phyloP scores from a whole-genome alignment of 2,113 vertebrate genomes.

The Progne subis region DNA sequence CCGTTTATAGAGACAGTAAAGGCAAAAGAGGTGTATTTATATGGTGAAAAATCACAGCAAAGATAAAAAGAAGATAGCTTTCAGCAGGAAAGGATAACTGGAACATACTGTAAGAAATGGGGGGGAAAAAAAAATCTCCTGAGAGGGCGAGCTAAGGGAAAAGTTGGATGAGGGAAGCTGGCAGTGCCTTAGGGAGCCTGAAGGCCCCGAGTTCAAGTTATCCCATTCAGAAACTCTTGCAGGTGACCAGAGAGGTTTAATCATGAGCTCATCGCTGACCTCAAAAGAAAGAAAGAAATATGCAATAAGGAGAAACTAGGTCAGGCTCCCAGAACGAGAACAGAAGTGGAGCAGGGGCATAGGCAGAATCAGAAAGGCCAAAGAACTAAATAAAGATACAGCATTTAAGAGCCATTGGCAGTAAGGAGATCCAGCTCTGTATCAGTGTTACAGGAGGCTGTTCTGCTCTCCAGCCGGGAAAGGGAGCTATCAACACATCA shows the following conservation, averaged over 20 bases:
- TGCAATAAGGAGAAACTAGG: constrained; percentile 48
- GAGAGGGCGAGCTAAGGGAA: not conserved
- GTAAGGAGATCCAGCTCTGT: not conserved
- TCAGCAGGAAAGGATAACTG: not conserved
- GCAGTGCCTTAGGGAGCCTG: not conserved
- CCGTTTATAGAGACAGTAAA: not conserved
- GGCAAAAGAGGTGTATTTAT: not conserved
- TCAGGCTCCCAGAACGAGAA: constrained; percentile 49
- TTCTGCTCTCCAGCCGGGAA: not conserved
- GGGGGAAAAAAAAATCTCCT: not conserved
- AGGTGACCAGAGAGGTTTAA: constrained; percentile 22
- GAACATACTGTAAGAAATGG: not conserved
- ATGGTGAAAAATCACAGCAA: not conserved
- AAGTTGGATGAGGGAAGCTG: not conserved
- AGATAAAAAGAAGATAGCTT: not conserved
- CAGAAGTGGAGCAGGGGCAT: constrained; percentile 21
- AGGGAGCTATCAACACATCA: constrained; percentile 5
- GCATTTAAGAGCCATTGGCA: not conserved
- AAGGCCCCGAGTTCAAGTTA: not conserved
- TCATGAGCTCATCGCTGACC: constrained; percentile 60
- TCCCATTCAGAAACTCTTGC: constrained; percentile 3
- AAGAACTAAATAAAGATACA: constrained; percentile 55
- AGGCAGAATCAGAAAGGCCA: constrained; percentile 45
- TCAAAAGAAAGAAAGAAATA: constrained; percentile 46
- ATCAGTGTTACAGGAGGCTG: not conserved